phyloP scores from a whole-genome alignment of 1,140 invertebrate genomes.

The Sipha flava region DNA sequence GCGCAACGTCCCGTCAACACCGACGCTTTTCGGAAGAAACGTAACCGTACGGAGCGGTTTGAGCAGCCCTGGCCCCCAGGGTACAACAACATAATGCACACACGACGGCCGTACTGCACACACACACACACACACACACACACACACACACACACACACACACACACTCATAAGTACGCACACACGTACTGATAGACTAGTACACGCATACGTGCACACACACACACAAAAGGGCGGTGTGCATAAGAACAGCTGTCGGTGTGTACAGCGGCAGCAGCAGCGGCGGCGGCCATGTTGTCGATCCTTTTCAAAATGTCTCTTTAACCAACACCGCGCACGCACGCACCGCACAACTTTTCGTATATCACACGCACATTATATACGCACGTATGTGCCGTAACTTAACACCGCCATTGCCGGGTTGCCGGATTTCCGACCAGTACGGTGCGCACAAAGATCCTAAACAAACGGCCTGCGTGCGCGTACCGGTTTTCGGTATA shows the following conservation, averaged over 20 bases:
- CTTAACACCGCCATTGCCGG: constrained; percentile 17
- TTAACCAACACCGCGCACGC: constrained; percentile 16
- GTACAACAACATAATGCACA: constrained; percentile 26
- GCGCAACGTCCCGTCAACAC: neutral
- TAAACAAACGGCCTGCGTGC: neutral
- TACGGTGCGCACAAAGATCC: neutral
- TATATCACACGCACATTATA: neutral
- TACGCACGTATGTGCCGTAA: neutral
- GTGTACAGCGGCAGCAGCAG: constrained; percentile 4
- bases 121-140: neutral
- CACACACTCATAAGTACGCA: neutral
- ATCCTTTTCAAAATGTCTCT: constrained; percentile 32
- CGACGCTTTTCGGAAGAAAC: neutral
- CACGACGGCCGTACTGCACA: neutral
- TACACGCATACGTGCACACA: neutral
- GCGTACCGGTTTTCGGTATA: neutral
- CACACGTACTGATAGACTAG: too few relatives aligned
- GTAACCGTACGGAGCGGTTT: neutral
- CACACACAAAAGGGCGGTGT: constrained; percentile 27
- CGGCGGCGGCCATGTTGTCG: constrained; percentile 28
- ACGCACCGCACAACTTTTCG: constrained; percentile 27
- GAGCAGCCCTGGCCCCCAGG: constrained; percentile 26
- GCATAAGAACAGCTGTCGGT: constrained; percentile 29
- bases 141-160: neutral
- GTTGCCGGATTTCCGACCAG: constrained; percentile 26